phyloP scores from a whole-genome alignment of 2,113 vertebrate genomes.

The Emydura subglobosa region DNA sequence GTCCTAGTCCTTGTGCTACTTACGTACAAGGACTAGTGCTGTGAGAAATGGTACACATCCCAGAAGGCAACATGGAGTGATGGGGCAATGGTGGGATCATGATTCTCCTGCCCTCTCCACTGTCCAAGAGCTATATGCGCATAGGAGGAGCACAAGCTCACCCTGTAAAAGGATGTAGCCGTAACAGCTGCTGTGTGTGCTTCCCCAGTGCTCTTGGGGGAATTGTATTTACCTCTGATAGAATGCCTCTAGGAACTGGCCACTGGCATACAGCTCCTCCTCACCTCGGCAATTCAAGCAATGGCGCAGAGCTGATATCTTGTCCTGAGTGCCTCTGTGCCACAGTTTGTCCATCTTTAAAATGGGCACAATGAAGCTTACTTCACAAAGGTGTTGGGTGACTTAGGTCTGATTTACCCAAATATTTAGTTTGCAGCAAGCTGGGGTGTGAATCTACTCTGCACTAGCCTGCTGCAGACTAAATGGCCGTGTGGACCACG shows the following conservation, averaged over 20 bases:
- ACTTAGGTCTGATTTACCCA: neutral
- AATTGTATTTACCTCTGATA: neutral
- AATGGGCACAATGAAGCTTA: neutral
- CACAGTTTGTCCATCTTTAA: neutral
- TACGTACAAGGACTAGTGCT: neutral
- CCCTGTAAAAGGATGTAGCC: neutral
- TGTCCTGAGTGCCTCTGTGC: accelerated
- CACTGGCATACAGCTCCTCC: neutral
- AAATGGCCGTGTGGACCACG: too few species aligned
- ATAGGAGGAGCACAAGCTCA: neutral
- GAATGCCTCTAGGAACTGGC: neutral
- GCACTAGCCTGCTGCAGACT: too few species aligned
- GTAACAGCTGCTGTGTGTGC: neutral
- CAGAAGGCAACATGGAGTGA: neutral
- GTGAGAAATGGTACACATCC: neutral
- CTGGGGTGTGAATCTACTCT: neutral
- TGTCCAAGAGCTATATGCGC: neutral
- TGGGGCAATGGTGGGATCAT: neutral
- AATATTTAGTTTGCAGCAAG: neutral
- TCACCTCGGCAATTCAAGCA: accelerated
- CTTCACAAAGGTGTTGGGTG: accelerated
- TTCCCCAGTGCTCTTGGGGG: neutral
- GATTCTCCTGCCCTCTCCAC: neutral
- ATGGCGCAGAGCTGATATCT: neutral
- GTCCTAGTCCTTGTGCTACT: neutral